phyloP scores from a whole-genome alignment of 2,797 vertebrate species.

The Lindbergichthys nudifrons region DNA sequence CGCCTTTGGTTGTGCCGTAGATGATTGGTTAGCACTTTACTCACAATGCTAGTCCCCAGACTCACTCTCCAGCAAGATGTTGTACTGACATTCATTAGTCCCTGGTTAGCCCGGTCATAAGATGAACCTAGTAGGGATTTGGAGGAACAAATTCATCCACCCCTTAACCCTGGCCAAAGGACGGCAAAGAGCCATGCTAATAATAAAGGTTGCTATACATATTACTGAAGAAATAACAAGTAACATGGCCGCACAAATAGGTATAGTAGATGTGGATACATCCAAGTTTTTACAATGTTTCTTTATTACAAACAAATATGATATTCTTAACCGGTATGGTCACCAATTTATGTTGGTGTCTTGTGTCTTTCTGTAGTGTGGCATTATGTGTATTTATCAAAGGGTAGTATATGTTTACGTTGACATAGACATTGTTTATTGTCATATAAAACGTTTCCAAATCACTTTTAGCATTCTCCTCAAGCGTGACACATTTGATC shows the following conservation, averaged over 20 bases:
- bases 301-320: conserved; percentile 1
- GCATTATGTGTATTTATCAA: conserved; percentile 11
- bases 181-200: not conserved
- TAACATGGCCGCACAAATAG: not conserved
- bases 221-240: not conserved
- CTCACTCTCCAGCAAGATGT: conserved; percentile 2
- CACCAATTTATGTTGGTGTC: conserved; percentile 2
- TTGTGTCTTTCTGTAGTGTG: conserved; percentile 25
- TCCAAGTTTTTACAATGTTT: not conserved
- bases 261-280: conserved; percentile 7
- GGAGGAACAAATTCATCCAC: not conserved
- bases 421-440: conserved; percentile 6
- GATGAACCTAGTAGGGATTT: not conserved
- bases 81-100: conserved; percentile 1
- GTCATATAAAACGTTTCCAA: conserved; percentile 15
- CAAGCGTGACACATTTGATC: conserved; percentile 68
- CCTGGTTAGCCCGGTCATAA: not conserved
- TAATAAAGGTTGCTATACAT: not conserved
- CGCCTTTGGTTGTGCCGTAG: not conserved
- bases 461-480: conserved; percentile 72
- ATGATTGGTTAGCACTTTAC: not conserved
- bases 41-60: conserved; percentile 9
- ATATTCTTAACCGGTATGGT: not conserved
- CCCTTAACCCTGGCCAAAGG: not conserved
- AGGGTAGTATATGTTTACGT: not conserved